A percentile compares a stretch with the other conserved stretches of the same genome.
Evolutionary conservation across 2,113 vertebrate species (phyloP).

Genomic region (Chaetops frenatus): DNA sequence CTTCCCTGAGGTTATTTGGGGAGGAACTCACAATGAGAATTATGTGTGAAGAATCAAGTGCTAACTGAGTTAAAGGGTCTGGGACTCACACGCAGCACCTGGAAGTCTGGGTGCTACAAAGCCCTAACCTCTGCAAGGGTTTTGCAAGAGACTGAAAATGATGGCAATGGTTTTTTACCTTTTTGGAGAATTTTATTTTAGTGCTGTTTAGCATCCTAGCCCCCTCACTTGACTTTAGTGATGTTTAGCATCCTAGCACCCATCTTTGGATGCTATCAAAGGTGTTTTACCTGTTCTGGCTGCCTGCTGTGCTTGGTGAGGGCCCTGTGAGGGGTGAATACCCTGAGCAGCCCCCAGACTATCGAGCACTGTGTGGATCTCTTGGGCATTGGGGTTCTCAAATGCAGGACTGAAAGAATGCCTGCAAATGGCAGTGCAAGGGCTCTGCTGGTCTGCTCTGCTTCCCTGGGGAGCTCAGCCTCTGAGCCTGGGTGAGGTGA

Average conservation of each 20-base stretch:
- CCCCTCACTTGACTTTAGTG: not conserved
- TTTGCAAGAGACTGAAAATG: not conserved
- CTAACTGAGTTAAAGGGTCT: not conserved
- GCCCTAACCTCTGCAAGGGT: not conserved
- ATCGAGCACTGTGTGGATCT: not conserved
- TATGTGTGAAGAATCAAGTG: not conserved
- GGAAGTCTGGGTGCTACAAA: not conserved
- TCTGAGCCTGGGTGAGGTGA: not conserved
- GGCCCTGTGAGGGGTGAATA: not conserved
- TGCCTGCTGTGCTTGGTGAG: not conserved
- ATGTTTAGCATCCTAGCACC: not conserved
- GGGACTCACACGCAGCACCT: not conserved
- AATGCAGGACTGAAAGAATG: not conserved
- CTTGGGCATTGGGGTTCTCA: not conserved
- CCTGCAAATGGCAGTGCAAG: not conserved
- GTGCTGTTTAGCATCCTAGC: not conserved
- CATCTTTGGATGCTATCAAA: not conserved
- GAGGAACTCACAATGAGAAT: not conserved
- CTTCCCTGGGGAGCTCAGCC: not conserved
- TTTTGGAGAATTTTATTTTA: not conserved
- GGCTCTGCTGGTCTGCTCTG: not conserved
- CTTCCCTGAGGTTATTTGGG: not conserved
- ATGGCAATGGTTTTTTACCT: not conserved
- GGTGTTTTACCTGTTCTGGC: not conserved
- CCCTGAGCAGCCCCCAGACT: not conserved